Conservation (phyloP, 2,888 invertebrate genomes). For the Seira musarum region DNA sequence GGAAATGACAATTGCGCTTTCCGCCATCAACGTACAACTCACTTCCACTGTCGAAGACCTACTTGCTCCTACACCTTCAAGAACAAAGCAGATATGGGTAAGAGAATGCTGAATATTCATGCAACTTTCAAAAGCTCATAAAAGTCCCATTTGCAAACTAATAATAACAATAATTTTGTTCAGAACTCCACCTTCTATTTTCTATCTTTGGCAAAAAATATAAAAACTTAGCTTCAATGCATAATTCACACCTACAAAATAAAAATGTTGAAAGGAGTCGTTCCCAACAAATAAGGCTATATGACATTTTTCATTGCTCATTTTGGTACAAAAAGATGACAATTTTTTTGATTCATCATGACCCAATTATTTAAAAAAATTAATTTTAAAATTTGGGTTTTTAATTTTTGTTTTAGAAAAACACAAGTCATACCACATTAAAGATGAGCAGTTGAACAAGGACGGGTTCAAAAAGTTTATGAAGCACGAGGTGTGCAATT, state of each 20-base stretch:
- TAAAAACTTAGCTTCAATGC: slow-evolving; percentile 13
- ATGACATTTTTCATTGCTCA: neutral
- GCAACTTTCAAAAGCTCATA: slow-evolving; percentile 1
- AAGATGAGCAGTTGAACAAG: slow-evolving; percentile 94
- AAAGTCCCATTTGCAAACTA: slow-evolving; percentile 28
- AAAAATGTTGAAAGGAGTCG: too few species aligned
- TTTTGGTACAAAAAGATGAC: neutral
- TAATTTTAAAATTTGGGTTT: slow-evolving; percentile 18
- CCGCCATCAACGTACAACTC: slow-evolving; percentile 95
- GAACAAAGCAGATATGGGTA: slow-evolving; percentile 99
- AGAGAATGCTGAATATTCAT: slow-evolving; percentile 71
- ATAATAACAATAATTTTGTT: slow-evolving; percentile 17
- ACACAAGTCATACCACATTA: slow-evolving; percentile 98
- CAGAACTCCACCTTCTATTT: slow-evolving; percentile 42
- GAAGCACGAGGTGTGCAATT: slow-evolving; percentile 95
- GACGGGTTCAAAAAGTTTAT: slow-evolving; percentile 99
- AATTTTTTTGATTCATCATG: neutral
- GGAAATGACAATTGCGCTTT: slow-evolving; percentile 92
- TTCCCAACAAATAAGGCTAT: too few species aligned
- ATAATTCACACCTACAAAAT: slow-evolving; percentile 50
- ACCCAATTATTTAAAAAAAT: neutral
- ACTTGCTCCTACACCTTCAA: slow-evolving; percentile 97
- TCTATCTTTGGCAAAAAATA: neutral
- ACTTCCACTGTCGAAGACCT: slow-evolving; percentile 94
- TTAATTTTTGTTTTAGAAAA: slow-evolving; percentile 81